Evolutionary conservation across 2,888 invertebrate genomes (phyloP).

Genomic region (Drosophila pullipes): DNA sequence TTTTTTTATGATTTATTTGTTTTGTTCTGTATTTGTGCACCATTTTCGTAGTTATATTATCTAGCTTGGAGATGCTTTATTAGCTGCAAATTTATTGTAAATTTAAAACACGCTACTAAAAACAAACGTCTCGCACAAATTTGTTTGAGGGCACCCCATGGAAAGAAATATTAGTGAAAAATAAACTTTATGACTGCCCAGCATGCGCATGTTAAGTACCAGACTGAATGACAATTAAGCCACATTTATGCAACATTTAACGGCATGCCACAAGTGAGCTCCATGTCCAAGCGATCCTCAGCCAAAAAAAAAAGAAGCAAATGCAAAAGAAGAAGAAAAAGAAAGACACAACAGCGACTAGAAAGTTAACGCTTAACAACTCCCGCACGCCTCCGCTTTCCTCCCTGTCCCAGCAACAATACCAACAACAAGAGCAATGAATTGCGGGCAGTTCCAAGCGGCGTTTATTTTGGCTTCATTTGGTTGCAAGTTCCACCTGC

Average conservation of each 20-base stretch:
- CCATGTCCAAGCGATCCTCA: constrained; percentile 12
- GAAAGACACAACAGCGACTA: constrained; percentile 29
- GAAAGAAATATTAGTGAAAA: constrained; percentile 10
- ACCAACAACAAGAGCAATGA: constrained; percentile 13
- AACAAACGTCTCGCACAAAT: constrained; percentile 34
- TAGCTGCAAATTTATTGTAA: constrained; percentile 51
- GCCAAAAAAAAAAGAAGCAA: constrained; percentile 1
- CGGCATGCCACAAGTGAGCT: constrained; percentile 44
- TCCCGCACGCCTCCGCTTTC: constrained; percentile 16
- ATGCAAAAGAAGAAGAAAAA: constrained; percentile 1
- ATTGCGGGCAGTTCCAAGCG: constrained; percentile 63
- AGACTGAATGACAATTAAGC: constrained; percentile 67
- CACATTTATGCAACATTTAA: constrained; percentile 67
- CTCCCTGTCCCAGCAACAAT: constrained; percentile 1
- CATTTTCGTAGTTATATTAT: constrained; percentile 40
- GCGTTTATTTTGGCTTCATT: constrained; percentile 40
- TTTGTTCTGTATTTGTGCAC: constrained; percentile 44
- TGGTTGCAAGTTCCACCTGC: constrained; percentile 31
- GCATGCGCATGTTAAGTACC: constrained; percentile 77
- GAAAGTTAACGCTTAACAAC: constrained; percentile 45
- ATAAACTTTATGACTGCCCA: constrained; percentile 24
- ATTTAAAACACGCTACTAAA: constrained; percentile 59
- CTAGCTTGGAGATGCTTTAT: constrained; percentile 50
- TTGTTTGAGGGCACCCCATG: constrained; percentile 40
- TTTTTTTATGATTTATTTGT: constrained; percentile 9